Percentiles rank a stretch among this genome's conserved stretches.
These are phyloP conservation scores for Hypomesus transpacificus DNA, from an alignment of 2,113 vertebrate species.

Conservation along the genomic window DNA sequence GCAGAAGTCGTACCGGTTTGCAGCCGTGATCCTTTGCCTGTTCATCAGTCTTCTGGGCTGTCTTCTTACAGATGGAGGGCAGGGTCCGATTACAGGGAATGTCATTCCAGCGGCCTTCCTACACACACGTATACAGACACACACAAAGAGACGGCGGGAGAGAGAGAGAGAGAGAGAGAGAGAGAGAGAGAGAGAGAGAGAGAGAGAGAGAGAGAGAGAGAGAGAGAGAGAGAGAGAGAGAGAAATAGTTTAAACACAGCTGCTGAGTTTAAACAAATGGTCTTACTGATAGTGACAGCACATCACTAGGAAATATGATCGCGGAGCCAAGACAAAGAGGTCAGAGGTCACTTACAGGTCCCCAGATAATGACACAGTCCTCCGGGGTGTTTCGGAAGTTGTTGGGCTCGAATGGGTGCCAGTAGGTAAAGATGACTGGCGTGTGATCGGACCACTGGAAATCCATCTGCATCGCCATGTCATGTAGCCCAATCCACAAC, in stretches of 20 bases:
- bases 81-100: slow-evolving; percentile 93
- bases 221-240: slow-evolving; percentile 15
- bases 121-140: slow-evolving; percentile 36
- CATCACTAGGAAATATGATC: slow-evolving; percentile 3
- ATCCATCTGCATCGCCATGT: slow-evolving; percentile 92
- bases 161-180: slow-evolving; percentile 5
- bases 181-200: slow-evolving; percentile 8
- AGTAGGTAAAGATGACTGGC: slow-evolving; percentile 88
- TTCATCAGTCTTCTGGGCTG: slow-evolving; percentile 78
- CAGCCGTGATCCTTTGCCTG: slow-evolving; percentile 83
- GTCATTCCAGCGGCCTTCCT: slow-evolving; percentile 97
- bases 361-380: slow-evolving; percentile 96
- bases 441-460: slow-evolving; percentile 96
- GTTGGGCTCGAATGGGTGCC: slow-evolving; percentile 97
- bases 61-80: slow-evolving; percentile 93
- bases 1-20: slow-evolving; percentile 74
- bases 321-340: background rate
- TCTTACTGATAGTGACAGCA: background rate
- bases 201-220: slow-evolving; percentile 33
- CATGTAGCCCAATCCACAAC: slow-evolving; percentile 95
- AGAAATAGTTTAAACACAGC: slow-evolving; percentile 32
- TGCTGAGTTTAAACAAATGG: slow-evolving; percentile 41
- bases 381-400: slow-evolving; percentile 92
- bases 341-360: slow-evolving; percentile 78
- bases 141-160: background rate